A percentile compares a stretch with the other conserved stretches of the same genome.
phyloP scores from a whole-genome alignment of 2,888 invertebrate species.

The Sthenelais limicola region DNA sequence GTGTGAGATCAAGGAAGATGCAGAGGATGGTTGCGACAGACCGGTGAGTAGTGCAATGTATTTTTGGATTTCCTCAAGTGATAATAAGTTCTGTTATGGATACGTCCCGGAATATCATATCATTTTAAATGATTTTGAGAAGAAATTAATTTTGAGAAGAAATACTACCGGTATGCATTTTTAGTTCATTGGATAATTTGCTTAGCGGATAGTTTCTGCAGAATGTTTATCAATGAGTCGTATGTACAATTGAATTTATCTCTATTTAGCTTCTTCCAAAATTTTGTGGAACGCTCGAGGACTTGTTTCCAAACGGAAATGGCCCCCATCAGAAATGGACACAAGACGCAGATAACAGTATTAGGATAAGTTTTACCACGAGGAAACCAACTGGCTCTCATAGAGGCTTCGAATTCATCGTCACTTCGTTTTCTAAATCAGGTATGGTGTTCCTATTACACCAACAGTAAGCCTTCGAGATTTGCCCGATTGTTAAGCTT shows the following conservation, averaged over 20 bases:
- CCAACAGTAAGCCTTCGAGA: too few relatives aligned
- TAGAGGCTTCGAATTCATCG: conserved; percentile 32
- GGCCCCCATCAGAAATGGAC: conserved; percentile 12
- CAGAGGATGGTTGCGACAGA: background rate
- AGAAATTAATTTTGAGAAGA: too few relatives aligned
- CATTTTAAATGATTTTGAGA: too few relatives aligned
- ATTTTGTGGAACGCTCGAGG: conserved; percentile 26
- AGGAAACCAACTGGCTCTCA: background rate
- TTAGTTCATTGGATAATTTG: background rate
- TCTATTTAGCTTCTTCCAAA: background rate
- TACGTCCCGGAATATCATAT: too few relatives aligned
- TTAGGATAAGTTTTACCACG: conserved; percentile 1
- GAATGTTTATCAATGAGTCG: too few relatives aligned
- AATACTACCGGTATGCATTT: background rate
- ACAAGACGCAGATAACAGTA: background rate
- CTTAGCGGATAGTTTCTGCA: too few relatives aligned
- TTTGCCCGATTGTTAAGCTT: too few relatives aligned
- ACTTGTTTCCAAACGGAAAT: background rate
- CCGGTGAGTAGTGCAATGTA: background rate
- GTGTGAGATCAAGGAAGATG: conserved; percentile 1
- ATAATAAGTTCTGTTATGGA: too few relatives aligned
- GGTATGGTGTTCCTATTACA: conserved; percentile 10
- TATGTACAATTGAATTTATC: too few relatives aligned
- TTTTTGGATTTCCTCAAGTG: too few relatives aligned
- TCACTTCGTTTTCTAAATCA: background rate